Base-by-base conservation (phyloP, 2,113 vertebrate genomes). In the Bufo gargarizans region DNA sequence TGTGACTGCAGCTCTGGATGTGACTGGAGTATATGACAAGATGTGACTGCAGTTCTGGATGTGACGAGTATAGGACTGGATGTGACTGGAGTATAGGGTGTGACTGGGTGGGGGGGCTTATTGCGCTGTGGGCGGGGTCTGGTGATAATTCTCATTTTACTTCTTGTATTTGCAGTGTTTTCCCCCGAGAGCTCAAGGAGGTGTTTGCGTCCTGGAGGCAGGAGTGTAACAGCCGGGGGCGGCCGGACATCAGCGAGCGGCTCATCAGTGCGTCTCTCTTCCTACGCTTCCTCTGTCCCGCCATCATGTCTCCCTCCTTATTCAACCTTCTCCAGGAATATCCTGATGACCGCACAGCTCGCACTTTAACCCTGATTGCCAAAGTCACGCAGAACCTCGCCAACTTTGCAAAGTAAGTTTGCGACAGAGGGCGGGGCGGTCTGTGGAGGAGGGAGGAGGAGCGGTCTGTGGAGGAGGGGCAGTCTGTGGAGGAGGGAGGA, bases 371-470 rank as follows among this genome's bases (percentile, higher is more conserved):
- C 3, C 97, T 99, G 91, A 99, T 99, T 0, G 98, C 98, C 92
- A 99, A 99, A 94, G 98, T 99, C 89, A 99, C 98, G 0, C 98
- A 99, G 93, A 99, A 99, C 94, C 95, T 99, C 81, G 98, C 98
- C 92, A 99, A 99, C 94, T 99, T 99, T 0, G 97, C 98, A 89
- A 99, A 99, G 98, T 99, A 89, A 95, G 96, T 92, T 6, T 19
- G 63, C 1, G 63, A 22, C 2, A 11, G 22, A 33, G 67, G 3
- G 22, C 1, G 67, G 33, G 33, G 33, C 33, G 1, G 12, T 45
- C 49, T 19, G 63, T 1, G 63, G 11, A 1, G 22, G 22, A 33
- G 67, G 11, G 22, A 0, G 67, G 17, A 3, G 59, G 17, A 16
- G 56, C 12, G 56, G 56, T n/a, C n/a, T n/a, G n/a, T n/a, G n/a